phyloP scores from a whole-genome alignment of 2,113 vertebrate species.

The Nothocercus julius region DNA sequence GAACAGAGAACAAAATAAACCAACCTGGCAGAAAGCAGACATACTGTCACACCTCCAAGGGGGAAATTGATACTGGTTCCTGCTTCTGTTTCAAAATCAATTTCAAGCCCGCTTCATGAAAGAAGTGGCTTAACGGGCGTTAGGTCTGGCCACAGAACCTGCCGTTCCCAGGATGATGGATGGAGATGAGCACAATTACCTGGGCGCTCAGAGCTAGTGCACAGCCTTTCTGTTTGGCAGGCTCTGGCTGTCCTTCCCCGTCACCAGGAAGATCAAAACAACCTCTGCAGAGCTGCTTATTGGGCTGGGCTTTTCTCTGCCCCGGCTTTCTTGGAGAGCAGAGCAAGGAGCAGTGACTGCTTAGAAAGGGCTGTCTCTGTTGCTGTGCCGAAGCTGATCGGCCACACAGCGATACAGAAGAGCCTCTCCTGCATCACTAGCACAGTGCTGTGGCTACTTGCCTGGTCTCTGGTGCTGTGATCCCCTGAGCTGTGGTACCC shows the following conservation, averaged over 20 bases:
- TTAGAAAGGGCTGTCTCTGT: background rate
- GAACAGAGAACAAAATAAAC: background rate
- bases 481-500: background rate
- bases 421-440: background rate
- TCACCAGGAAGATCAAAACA: slow-evolving; percentile 11
- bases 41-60: slow-evolving; percentile 22
- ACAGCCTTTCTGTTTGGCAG: slow-evolving; percentile 19
- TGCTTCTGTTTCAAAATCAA: slow-evolving; percentile 56
- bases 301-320: background rate
- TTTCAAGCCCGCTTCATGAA: slow-evolving; percentile 13
- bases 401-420: background rate
- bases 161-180: background rate
- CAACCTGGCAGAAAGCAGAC: slow-evolving; percentile 40
- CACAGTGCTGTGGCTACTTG: fast-evolving
- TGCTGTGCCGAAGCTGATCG: background rate
- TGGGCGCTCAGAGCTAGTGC: background rate
- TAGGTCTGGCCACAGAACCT: slow-evolving; percentile 16
- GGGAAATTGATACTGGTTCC: slow-evolving; percentile 32
- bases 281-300: background rate
- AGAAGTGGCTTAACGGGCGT: slow-evolving; percentile 36
- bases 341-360: background rate
- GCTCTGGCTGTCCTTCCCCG: slow-evolving; percentile 31
- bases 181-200: slow-evolving; percentile 47
- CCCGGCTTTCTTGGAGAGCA: background rate
- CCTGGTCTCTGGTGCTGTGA: background rate